phyloP scores from a whole-genome alignment of 2,113 vertebrate genomes.

The Malaclemys terrapin region DNA sequence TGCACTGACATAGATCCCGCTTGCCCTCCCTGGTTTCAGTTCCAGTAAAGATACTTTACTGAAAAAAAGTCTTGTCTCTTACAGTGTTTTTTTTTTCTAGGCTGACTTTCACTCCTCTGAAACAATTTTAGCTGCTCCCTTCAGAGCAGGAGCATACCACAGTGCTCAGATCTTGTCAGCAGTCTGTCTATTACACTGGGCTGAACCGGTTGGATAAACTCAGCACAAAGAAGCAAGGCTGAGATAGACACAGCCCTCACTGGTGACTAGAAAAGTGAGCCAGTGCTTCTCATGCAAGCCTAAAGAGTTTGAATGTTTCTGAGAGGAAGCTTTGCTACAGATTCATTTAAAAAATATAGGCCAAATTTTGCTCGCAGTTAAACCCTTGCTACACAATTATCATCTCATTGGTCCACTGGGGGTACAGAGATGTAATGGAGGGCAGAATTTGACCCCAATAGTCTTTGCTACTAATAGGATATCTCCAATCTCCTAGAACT shows the following conservation, averaged over 20 bases:
- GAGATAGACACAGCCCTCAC: neutral
- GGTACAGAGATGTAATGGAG: slow-evolving; percentile 11
- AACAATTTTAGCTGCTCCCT: slow-evolving; percentile 33
- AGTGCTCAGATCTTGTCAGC: slow-evolving; percentile 38
- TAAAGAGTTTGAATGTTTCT: neutral
- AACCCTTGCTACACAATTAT: slow-evolving; percentile 12
- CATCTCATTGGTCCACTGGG: neutral
- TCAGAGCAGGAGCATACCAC: neutral
- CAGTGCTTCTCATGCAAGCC: neutral
- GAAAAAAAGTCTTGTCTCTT: neutral
- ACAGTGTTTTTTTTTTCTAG: neutral
- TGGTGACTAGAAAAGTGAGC: neutral
- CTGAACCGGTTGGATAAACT: slow-evolving; percentile 28
- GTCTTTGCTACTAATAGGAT: neutral
- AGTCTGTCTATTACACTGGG: slow-evolving; percentile 22
- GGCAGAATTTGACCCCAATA: slow-evolving; percentile 26
- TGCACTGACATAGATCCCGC: neutral
- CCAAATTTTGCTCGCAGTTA: slow-evolving; percentile 18
- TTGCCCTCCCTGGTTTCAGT: neutral
- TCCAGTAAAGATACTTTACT: neutral
- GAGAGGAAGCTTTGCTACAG: neutral
- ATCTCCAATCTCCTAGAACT: too few species aligned
- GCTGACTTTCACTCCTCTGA: slow-evolving; percentile 1
- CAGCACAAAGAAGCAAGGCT: neutral
- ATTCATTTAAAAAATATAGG: slow-evolving; percentile 54